Conservation (phyloP, 30 jellyfish, hydroid and myxozoan genomes). For the Nemopilema nomurai region DNA sequence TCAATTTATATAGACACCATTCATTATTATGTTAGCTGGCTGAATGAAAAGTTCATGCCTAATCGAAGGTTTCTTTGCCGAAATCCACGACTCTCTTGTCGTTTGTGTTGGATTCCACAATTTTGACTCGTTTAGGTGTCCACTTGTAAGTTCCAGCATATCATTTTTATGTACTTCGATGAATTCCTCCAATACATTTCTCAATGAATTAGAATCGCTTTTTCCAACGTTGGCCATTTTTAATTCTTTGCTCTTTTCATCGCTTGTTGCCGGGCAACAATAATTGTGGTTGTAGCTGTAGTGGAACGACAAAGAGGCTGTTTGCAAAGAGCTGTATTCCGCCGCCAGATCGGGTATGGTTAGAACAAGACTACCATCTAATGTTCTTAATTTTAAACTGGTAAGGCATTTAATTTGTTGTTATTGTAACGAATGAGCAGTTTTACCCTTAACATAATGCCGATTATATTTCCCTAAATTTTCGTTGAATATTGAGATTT, state of each 20-base stretch:
- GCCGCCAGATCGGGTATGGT: not conserved
- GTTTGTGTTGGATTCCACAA: constrained; percentile 52
- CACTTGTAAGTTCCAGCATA: constrained; percentile 64
- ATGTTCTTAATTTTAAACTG: constrained; percentile 54
- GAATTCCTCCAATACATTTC: constrained; percentile 45
- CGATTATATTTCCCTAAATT: too few relatives aligned
- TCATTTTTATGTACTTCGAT: constrained; percentile 75
- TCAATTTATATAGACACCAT: too few relatives aligned
- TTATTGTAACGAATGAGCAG: too few relatives aligned
- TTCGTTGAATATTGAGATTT: too few relatives aligned
- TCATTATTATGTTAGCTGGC: too few relatives aligned
- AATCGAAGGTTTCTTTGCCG: constrained; percentile 47
- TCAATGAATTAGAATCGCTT: constrained; percentile 8
- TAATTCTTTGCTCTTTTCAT: constrained; percentile 8
- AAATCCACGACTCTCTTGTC: constrained; percentile 60
- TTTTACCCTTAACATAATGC: too few relatives aligned
- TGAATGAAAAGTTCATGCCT: too few relatives aligned
- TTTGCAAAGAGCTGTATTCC: not conserved
- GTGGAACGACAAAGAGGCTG: constrained; percentile 8
- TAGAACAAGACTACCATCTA: constrained; percentile 23
- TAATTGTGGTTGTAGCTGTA: constrained; percentile 24
- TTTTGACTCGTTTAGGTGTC: constrained; percentile 75
- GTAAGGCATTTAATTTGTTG: constrained; percentile 1
- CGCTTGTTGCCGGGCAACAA: constrained; percentile 44
- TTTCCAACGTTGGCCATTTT: constrained; percentile 57